Percentiles rank a stretch among this genome's conserved stretches.
Evolutionary conservation across 2,797 vertebrate species (phyloP).

Genomic region (Simalia tracyae): DNA sequence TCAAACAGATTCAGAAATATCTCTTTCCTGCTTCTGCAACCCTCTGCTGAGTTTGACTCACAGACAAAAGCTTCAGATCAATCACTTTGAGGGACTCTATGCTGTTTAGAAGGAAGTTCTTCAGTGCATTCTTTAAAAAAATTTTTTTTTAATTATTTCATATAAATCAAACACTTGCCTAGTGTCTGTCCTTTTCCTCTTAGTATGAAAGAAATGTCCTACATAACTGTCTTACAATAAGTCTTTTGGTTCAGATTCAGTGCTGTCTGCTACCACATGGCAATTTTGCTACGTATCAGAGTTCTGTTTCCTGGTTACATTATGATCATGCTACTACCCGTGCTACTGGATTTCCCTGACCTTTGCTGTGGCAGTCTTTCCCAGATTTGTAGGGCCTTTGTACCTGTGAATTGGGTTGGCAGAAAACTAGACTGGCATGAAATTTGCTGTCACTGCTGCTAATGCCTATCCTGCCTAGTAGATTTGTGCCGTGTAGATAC

Average conservation of each 20-base stretch:
- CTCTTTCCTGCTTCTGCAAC: slow-evolving; percentile 48
- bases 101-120: slow-evolving; percentile 54
- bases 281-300: not conserved
- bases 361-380: not conserved
- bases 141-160: slow-evolving; percentile 17
- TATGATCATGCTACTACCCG: not conserved
- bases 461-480: not conserved
- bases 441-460: not conserved
- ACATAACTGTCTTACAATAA: not conserved
- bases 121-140: not conserved
- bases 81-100: slow-evolving; percentile 64
- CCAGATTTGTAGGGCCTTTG: not conserved
- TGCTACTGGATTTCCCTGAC: not conserved
- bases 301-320: not conserved
- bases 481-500: not conserved
- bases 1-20: slow-evolving; percentile 66
- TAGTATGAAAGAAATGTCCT: not conserved
- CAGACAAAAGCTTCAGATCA: slow-evolving; percentile 61
- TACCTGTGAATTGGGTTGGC: not conserved
- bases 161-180: slow-evolving; percentile 21
- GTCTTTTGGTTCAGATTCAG: not conserved
- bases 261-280: not conserved
- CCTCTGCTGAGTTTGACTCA: slow-evolving; percentile 52
- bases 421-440: not conserved
- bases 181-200: not conserved